A percentile compares a stretch with the other conserved stretches of the same genome.
Evolutionary conservation across 2,888 invertebrate species (phyloP).

Genomic region (Lepeophtheirus nordmannii): DNA sequence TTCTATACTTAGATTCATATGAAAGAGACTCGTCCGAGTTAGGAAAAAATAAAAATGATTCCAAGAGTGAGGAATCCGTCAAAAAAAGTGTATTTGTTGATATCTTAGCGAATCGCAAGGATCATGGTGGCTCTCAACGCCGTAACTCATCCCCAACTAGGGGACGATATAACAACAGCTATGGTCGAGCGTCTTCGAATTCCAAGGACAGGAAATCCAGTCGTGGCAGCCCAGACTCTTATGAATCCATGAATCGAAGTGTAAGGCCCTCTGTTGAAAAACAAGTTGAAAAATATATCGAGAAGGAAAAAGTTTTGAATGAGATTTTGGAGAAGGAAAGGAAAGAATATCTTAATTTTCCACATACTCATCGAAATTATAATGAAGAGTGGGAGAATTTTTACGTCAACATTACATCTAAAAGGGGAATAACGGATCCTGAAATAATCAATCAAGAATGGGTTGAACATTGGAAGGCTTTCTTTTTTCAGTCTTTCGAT

Average conservation of each 20-base stretch:
- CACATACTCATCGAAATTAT: neutral
- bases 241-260: too few relatives aligned
- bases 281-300: neutral
- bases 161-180: too few relatives aligned
- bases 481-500: neutral
- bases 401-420: neutral
- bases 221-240: too few relatives aligned
- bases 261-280: neutral
- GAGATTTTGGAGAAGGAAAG: neutral
- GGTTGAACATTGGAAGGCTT: neutral
- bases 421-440: neutral
- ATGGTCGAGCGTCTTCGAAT: too few relatives aligned
- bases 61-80: neutral
- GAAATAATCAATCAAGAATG: constrained; percentile 8
- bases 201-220: too few relatives aligned
- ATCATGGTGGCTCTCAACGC: too few relatives aligned
- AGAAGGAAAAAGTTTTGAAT: neutral
- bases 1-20: neutral
- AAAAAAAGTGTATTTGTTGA: too few relatives aligned
- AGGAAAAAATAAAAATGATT: neutral
- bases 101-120: too few relatives aligned
- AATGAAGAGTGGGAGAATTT: constrained; percentile 8
- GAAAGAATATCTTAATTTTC: neutral
- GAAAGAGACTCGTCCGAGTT: neutral
- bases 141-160: too few relatives aligned